Percentiles rank a stretch among this genome's conserved stretches.
These are phyloP conservation scores for Suncus etruscus DNA, from an alignment of 2,113 vertebrate species.

Conservation along the genomic window DNA sequence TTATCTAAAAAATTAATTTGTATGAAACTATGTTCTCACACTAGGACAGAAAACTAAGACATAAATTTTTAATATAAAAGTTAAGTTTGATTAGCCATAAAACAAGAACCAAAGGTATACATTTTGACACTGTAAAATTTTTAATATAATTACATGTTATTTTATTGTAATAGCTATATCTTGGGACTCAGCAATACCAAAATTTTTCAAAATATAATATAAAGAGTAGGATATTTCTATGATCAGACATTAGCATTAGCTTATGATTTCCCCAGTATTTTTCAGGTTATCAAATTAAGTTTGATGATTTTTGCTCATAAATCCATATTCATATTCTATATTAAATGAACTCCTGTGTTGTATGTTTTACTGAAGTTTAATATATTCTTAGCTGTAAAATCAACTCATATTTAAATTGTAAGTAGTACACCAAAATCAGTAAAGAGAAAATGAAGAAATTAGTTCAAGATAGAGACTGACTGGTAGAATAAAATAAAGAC, in stretches of 20 bases:
- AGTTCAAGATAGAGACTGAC: background rate
- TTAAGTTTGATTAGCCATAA: background rate
- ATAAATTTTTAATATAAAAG: background rate
- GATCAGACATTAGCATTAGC: background rate
- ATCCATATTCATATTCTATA: conserved; percentile 37
- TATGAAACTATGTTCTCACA: background rate
- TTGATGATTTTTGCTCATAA: conserved; percentile 53
- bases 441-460: conserved; percentile 12
- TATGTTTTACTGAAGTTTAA: conserved; percentile 23
- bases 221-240: conserved; percentile 29
- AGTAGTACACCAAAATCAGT: conserved; percentile 11
- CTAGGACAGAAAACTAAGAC: background rate
- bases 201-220: conserved; percentile 48
- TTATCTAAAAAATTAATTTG: conserved; percentile 53
- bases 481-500: background rate
- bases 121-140: conserved; percentile 42
- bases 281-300: conserved; percentile 35
- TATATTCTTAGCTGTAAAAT: conserved; percentile 26
- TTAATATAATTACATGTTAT: background rate
- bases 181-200: conserved; percentile 26
- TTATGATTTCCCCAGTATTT: background rate
- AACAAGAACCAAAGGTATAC: background rate
- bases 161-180: conserved; percentile 31
- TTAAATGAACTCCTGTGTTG: background rate
- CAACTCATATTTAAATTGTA: background rate